Evolutionary conservation across 2,888 invertebrate genomes (phyloP).

Genomic region (Tetheella fluctuosa): DNA sequence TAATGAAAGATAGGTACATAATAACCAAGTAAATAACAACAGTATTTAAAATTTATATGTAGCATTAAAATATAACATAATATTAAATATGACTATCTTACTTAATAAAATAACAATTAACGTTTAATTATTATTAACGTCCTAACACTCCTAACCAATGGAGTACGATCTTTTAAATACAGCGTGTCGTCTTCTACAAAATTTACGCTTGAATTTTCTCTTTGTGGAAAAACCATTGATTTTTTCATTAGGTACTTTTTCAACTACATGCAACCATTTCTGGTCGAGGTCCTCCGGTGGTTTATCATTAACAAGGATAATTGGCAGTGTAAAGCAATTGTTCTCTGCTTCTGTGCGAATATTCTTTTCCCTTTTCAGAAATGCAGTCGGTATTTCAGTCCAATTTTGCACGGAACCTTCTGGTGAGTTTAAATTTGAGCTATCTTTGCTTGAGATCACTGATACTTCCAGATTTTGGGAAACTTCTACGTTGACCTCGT

Average conservation of each 20-base stretch:
- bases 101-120: background rate
- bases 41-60: background rate
- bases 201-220: slow-evolving; percentile 67
- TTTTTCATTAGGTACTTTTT: slow-evolving; percentile 59
- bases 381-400: slow-evolving; percentile 51
- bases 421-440: slow-evolving; percentile 49
- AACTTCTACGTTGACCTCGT: slow-evolving; percentile 50
- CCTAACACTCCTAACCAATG: slow-evolving; percentile 61
- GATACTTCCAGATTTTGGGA: slow-evolving; percentile 60
- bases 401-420: slow-evolving; percentile 49
- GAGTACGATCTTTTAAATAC: slow-evolving; percentile 76
- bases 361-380: slow-evolving; percentile 50
- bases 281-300: slow-evolving; percentile 73
- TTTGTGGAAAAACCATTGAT: slow-evolving; percentile 61
- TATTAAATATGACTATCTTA: background rate
- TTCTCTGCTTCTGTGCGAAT: slow-evolving; percentile 41
- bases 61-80: background rate
- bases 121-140: too few species aligned
- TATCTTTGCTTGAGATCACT: slow-evolving; percentile 56
- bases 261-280: slow-evolving; percentile 64
- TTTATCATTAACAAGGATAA: slow-evolving; percentile 74
- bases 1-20: background rate
- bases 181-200: slow-evolving; percentile 67
- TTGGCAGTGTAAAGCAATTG: slow-evolving; percentile 56
- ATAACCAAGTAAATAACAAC: background rate